These are phyloP conservation scores for Actinemys pallida DNA, from an alignment of 2,113 vertebrate genomes.

Conservation along the genomic window DNA sequence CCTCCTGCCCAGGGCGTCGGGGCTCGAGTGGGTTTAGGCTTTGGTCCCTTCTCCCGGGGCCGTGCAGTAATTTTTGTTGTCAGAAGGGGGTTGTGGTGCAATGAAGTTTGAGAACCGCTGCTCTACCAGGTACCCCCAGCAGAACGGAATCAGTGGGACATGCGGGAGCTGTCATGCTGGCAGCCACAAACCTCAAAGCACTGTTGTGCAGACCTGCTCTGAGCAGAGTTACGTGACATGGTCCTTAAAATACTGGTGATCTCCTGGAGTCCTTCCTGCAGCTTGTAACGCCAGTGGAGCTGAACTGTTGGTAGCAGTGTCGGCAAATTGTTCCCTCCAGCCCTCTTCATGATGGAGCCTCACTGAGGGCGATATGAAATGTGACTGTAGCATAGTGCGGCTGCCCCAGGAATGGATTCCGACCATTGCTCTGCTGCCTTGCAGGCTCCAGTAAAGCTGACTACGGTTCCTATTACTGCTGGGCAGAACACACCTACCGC, in stretches of 20 bases:
- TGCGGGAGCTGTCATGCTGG: not conserved
- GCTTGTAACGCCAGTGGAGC: not conserved
- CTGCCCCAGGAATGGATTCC: rapidly evolving
- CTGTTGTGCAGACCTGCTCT: conserved; percentile 50
- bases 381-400: not conserved
- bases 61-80: no score
- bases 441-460: not conserved
- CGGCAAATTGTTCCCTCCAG: not conserved
- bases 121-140: not conserved
- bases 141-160: not conserved
- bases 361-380: not conserved
- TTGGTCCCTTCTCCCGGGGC: no score
- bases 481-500: not conserved
- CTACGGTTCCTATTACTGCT: not conserved
- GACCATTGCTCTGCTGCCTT: not conserved
- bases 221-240: not conserved
- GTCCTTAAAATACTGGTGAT: not conserved
- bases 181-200: not conserved
- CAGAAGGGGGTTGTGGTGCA: no score
- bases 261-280: not conserved
- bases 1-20: no score
- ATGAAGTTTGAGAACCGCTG: no score
- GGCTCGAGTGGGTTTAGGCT: no score
- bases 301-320: not conserved
- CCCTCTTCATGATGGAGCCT: not conserved